These are phyloP conservation scores for Speoplatyrhinus poulsoni DNA, from an alignment of 2,113 vertebrate genomes.

Conservation along the genomic window DNA sequence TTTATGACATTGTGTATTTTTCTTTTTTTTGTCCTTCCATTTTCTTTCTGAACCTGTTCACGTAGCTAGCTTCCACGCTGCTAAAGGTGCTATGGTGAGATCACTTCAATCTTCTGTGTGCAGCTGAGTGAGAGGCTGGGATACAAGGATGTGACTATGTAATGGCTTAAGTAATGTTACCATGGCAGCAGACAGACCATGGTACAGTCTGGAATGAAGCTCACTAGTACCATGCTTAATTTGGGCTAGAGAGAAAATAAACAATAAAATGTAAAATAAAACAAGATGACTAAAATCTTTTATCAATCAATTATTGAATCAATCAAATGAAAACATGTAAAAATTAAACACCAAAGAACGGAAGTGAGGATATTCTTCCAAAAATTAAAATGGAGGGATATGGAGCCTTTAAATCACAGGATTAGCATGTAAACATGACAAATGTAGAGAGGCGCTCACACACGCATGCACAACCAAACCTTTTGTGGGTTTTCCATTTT, in stretches of 20 bases:
- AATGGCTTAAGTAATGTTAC: constrained; percentile 25
- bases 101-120: constrained; percentile 72
- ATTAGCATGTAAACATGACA: neutral
- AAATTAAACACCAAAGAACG: too few species aligned
- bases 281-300: constrained; percentile 16
- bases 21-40: constrained; percentile 36
- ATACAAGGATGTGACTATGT: constrained; percentile 58
- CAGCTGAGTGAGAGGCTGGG: constrained; percentile 67
- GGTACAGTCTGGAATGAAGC: constrained; percentile 38
- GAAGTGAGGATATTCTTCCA: too few species aligned
- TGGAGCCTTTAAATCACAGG: neutral
- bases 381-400: too few species aligned
- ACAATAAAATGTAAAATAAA: constrained; percentile 23
- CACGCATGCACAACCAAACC: neutral
- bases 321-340: too few species aligned
- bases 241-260: constrained; percentile 43
- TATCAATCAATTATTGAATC: constrained; percentile 31
- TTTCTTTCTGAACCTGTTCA: constrained; percentile 28
- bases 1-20: constrained; percentile 49
- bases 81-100: constrained; percentile 75
- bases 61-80: constrained; percentile 51
- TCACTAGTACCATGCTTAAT: constrained; percentile 33
- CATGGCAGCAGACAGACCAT: constrained; percentile 32
- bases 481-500: constrained; percentile 43
- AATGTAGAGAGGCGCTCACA: neutral